Evolutionary conservation across 2,888 invertebrate species (phyloP).

Genomic region (Pristionchus japonicus): DNA sequence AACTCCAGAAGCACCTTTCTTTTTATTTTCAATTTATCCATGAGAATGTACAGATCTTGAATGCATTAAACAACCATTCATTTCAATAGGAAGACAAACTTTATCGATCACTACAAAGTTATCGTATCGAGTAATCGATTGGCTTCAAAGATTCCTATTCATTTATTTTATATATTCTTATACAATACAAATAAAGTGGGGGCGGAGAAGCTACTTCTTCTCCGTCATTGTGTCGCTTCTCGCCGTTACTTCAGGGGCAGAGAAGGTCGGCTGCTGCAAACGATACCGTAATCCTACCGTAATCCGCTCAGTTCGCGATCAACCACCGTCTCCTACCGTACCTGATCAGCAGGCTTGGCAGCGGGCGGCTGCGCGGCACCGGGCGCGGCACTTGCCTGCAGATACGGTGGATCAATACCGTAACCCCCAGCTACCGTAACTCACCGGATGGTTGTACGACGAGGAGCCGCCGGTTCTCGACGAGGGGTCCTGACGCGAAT

Average conservation of each 20-base stretch:
- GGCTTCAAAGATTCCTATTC: slow-evolving; percentile 5
- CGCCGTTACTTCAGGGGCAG: not conserved
- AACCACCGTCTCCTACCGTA: not conserved
- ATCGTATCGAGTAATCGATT: not conserved
- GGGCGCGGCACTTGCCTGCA: not conserved
- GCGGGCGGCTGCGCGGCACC: not conserved
- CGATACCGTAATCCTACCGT: not conserved
- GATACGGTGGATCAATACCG: too few species aligned
- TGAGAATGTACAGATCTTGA: too few species aligned
- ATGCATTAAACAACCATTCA: not conserved
- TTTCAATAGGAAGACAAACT: not conserved
- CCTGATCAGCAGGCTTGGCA: not conserved
- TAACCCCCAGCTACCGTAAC: too few species aligned
- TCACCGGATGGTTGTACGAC: too few species aligned
- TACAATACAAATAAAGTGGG: not conserved
- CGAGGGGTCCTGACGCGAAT: not conserved
- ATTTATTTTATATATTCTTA: slow-evolving; percentile 10
- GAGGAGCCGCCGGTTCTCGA: not conserved
- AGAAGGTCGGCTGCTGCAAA: not conserved
- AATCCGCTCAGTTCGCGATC: too few species aligned
- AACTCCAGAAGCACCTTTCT: too few species aligned
- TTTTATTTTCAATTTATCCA: too few species aligned
- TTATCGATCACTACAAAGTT: not conserved
- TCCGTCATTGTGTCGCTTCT: not conserved
- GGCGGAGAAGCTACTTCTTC: not conserved